These are phyloP conservation scores for Sphaerodactylus townsendi DNA, from an alignment of 2,113 vertebrate species.

Conservation along the genomic window DNA sequence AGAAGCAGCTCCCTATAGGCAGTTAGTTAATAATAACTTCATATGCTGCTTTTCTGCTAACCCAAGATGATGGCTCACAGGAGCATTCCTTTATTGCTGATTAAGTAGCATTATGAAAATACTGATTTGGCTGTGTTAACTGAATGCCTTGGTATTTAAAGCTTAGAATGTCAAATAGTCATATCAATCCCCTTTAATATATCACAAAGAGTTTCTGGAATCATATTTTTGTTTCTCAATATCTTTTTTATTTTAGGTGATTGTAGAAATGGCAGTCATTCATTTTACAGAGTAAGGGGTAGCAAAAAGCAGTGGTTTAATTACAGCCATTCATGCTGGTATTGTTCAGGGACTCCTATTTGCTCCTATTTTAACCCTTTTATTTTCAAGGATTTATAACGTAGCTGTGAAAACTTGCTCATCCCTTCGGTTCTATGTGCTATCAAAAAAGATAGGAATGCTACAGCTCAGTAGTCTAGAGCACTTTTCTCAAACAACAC, in stretches of 20 bases:
- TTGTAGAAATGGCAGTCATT: slow-evolving; percentile 67
- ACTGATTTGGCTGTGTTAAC: slow-evolving; percentile 73
- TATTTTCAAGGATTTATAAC: slow-evolving; percentile 73
- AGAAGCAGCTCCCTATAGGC: slow-evolving; percentile 72
- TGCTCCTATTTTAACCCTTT: slow-evolving; percentile 74
- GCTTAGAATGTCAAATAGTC: slow-evolving; percentile 69
- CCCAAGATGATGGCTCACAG: slow-evolving; percentile 69
- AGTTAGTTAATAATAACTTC: slow-evolving; percentile 76
- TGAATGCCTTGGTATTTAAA: slow-evolving; percentile 71
- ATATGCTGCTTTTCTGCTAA: slow-evolving; percentile 72
- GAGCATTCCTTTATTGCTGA: slow-evolving; percentile 76
- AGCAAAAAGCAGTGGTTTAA: slow-evolving; percentile 77
- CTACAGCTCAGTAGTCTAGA: slow-evolving; percentile 13
- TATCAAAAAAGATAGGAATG: slow-evolving; percentile 2
- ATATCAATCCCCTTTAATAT: slow-evolving; percentile 63
- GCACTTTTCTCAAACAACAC: not conserved
- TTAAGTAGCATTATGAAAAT: slow-evolving; percentile 76
- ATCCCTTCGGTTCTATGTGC: slow-evolving; percentile 24
- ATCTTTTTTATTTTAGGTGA: slow-evolving; percentile 68
- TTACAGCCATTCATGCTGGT: slow-evolving; percentile 72
- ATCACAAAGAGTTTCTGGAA: slow-evolving; percentile 58
- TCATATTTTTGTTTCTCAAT: slow-evolving; percentile 59
- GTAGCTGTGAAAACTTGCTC: slow-evolving; percentile 68
- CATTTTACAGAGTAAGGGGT: slow-evolving; percentile 65
- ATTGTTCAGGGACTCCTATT: slow-evolving; percentile 74